Evolutionary conservation across 2,113 vertebrate genomes (phyloP), one percentile per base, ranked within the genome.

Genomic region (Hiodon tergisus): DNA sequence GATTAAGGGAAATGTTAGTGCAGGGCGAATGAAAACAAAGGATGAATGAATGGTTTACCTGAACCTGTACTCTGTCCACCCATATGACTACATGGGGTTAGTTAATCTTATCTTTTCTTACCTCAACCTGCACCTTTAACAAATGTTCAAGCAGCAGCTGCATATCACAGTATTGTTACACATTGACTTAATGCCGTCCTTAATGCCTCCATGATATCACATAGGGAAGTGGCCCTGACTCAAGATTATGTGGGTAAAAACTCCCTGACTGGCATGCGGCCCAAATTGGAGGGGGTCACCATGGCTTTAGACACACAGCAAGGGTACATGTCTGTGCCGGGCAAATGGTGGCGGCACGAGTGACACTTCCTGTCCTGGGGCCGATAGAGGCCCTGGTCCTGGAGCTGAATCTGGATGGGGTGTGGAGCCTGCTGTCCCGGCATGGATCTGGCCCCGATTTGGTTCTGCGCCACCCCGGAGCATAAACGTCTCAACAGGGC

Each of bases 331-430:
- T 1, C 72, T 65, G 59, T 62, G 57, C 3, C 1, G 0, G 3
- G 61, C n/a, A 51, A 17, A 0, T 0, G 5, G 46, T 31, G 69
- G 70, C 67, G 52, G n/a, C 47, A 48, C 0, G 0, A 2, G 2
- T 47, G 14, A 3, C 50, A 7, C 48, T 60, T 63, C 59, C 58
- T 63, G 55, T 16, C 73, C 48, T 53, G 58, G 7, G 78, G 74
- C 50, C 4, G 53, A 17, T 4, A 54, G 51, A 9, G 0, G 61
- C 6, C 14, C 73, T 79, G 77, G 0, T 88, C 86, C 77, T 85
- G 85, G 11, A 88, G 84, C 80, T 89, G 86, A 4, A 88, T 88
- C 66, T 89, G 84, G 65, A 89, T 87, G 71, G 83, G 81, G 9
- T 73, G 50, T 0, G 74, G 76, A 5, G 57, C 71, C 2, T 67